These are phyloP conservation scores for Alitta virens DNA, from an alignment of 2,888 invertebrate species.

Conservation along the genomic window DNA sequence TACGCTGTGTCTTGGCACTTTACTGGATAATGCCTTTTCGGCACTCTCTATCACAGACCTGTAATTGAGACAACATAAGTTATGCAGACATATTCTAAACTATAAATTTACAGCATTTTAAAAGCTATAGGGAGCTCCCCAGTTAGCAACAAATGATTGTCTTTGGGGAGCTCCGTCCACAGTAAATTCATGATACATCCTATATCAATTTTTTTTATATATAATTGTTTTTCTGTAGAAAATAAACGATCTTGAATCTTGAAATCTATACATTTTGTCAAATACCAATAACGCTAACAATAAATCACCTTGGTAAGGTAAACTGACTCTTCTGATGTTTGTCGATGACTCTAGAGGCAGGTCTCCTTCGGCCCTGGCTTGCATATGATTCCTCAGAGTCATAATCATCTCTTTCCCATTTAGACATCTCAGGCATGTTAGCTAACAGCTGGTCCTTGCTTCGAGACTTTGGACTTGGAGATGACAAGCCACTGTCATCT, in stretches of 20 bases:
- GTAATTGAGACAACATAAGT: conserved; percentile 11
- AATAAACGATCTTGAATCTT: too few species aligned
- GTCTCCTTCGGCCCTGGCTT: neutral
- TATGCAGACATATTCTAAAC: too few species aligned
- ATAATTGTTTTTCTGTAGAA: too few species aligned
- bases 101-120: too few species aligned
- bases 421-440: conserved; percentile 71
- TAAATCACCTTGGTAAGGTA: neutral
- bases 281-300: too few species aligned
- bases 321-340: conserved; percentile 73
- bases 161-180: too few species aligned
- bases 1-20: conserved; percentile 70
- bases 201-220: too few species aligned
- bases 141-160: too few species aligned
- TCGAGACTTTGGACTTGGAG: neutral
- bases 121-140: too few species aligned
- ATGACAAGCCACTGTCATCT: neutral
- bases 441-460: conserved; percentile 31
- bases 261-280: too few species aligned
- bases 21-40: conserved; percentile 87
- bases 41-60: conserved; percentile 77
- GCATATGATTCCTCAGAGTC: conserved; percentile 3
- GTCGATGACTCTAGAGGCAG: conserved; percentile 59
- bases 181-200: too few species aligned
- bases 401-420: conserved; percentile 80